Evolutionary conservation across 1,140 invertebrate species (phyloP), one percentile per base, ranked within the genome.

Genomic region (Diabrotica undecimpunctata): DNA sequence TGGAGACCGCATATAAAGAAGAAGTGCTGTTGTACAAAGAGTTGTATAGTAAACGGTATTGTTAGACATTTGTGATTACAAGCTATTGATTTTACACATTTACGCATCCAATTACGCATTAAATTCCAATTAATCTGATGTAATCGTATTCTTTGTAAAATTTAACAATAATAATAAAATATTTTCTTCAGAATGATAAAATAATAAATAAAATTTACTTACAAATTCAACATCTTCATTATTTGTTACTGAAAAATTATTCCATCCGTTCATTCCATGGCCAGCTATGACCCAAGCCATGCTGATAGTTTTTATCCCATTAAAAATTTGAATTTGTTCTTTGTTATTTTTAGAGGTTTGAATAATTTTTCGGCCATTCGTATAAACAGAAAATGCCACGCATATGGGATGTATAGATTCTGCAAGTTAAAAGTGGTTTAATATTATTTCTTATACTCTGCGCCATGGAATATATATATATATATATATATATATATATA

Each of bases 251-350:
- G 67, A n/a, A 46, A 10, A 46, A 10, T 46, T 46, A n/a, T 46
- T 46, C 25, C 25, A 25, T 25, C 25, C 25, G 1, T 1, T 4
- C 25, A 25, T 25, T 25, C 25, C 68, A 63, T 78, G 77, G 12
- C 69, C 76, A 8, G 73, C 63, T 25, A 78, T 55, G 50, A 78
- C 71, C 77, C 77, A 78, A 41, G 73, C 54, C 60, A 75, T 78
- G 60, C 75, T 77, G 3, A 78, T 62, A 52, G 73, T 73, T 61
- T 73, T 70, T 1, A 79, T 65, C 41, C 77, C 77, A 66, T 79
- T 68, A 25, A 79, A 70, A 57, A 69, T 68, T 12, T 71, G 54
- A 41, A 79, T 72, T 61, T 77, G 71, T 46, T 74, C 73, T 38
- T 36, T 61, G 8, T 38, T 55, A 7, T 50, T 35, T 54, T 62